A percentile compares a stretch with the other conserved stretches of the same genome.
phyloP scores from a whole-genome alignment of 2,888 invertebrate species.

The Metopia argyrocephala region DNA sequence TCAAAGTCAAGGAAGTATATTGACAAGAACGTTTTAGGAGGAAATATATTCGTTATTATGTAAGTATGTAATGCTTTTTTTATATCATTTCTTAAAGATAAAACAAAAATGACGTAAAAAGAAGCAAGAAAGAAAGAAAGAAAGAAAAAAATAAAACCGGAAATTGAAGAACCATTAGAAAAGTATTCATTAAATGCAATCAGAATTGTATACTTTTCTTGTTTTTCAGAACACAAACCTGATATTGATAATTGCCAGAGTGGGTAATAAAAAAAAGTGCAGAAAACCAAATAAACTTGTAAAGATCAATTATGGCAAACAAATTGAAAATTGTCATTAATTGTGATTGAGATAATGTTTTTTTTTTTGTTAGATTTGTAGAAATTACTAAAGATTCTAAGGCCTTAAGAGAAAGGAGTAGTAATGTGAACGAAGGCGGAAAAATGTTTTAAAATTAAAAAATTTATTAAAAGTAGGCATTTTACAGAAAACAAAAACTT shows the following conservation, averaged over 20 bases:
- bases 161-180: constrained; percentile 56
- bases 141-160: constrained; percentile 28
- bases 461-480: too few relatives aligned
- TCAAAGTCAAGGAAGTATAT: neutral
- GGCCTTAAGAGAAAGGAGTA: too few relatives aligned
- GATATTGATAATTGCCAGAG: neutral
- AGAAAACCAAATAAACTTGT: constrained; percentile 33
- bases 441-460: too few relatives aligned
- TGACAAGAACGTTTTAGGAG: neutral
- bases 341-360: neutral
- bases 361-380: neutral
- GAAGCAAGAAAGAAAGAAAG: neutral
- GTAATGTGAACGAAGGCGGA: too few relatives aligned
- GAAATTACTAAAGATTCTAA: too few relatives aligned
- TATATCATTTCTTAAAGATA: neutral
- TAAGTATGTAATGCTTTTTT: neutral
- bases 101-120: neutral
- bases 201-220: neutral
- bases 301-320: constrained; percentile 35
- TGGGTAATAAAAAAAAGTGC: neutral
- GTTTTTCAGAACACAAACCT: too few relatives aligned
- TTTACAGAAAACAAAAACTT: too few relatives aligned
- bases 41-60: neutral
- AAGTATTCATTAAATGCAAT: constrained; percentile 49
- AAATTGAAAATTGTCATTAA: neutral